phyloP scores from a whole-genome alignment of 2,797 vertebrate genomes.

The Apodemus agrarius region DNA sequence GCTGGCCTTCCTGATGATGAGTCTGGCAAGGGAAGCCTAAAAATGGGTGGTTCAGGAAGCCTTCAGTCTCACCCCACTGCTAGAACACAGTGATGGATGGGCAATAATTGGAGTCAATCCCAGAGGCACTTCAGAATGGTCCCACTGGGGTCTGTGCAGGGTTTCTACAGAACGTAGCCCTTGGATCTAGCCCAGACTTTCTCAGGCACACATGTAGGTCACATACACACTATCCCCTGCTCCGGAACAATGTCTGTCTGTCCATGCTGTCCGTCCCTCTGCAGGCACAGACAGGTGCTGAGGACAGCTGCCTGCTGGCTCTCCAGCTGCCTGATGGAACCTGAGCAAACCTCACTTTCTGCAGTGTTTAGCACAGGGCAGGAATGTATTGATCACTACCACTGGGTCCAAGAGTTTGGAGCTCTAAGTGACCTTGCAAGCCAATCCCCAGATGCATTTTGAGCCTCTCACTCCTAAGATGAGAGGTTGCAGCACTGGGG shows the following conservation, averaged over 20 bases:
- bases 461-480: not conserved
- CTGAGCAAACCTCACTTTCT: not conserved
- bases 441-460: not conserved
- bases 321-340: not conserved
- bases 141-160: rapidly evolving
- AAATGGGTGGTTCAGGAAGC: not conserved
- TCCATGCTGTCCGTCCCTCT: not conserved
- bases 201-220: not conserved
- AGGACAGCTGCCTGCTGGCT: not conserved
- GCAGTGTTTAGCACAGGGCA: not conserved
- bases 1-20: not conserved
- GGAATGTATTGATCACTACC: not conserved
- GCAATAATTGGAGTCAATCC: not conserved
- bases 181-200: not conserved
- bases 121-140: not conserved
- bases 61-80: not conserved
- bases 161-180: not conserved
- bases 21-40: not conserved
- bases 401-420: not conserved
- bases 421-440: not conserved
- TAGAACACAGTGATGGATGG: not conserved
- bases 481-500: not conserved
- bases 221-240: not conserved
- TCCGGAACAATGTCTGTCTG: not conserved
- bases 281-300: not conserved